Evolutionary conservation across 2,113 vertebrate species (phyloP).

Genomic region (Anoura caudifer): DNA sequence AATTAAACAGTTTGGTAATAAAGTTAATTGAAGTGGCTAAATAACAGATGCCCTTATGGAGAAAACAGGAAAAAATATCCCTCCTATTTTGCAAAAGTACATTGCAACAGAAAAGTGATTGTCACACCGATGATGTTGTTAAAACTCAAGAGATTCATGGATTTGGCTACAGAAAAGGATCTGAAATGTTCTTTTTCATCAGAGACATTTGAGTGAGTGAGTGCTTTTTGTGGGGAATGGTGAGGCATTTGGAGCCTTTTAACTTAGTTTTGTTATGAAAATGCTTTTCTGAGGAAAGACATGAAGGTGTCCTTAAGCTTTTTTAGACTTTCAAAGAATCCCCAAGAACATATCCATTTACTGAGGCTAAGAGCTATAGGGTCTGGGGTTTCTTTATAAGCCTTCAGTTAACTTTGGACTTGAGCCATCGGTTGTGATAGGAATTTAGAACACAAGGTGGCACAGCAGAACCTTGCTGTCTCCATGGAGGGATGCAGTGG

Average conservation of each 20-base stretch:
- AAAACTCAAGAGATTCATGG: conserved; percentile 41
- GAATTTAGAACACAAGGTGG: conserved; percentile 82
- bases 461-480: conserved; percentile 77
- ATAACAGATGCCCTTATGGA: neutral
- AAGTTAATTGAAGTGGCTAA: conserved; percentile 43
- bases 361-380: neutral
- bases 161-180: conserved; percentile 38
- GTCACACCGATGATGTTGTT: neutral
- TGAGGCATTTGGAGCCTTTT: neutral
- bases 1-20: conserved; percentile 47
- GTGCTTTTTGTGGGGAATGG: neutral
- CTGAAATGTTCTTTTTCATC: conserved; percentile 39
- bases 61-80: neutral
- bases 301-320: conserved; percentile 22
- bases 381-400: neutral
- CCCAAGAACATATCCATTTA: neutral
- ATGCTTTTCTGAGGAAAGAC: conserved; percentile 24
- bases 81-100: neutral
- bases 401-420: neutral
- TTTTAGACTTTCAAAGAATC: conserved; percentile 18
- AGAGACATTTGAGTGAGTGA: neutral
- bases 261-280: conserved; percentile 4
- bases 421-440: conserved; percentile 19
- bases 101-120: neutral
- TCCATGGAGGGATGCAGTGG: conserved; percentile 33